These are phyloP conservation scores for Eristalis pertinax DNA, from an alignment of 2,888 invertebrate species.

Conservation along the genomic window DNA sequence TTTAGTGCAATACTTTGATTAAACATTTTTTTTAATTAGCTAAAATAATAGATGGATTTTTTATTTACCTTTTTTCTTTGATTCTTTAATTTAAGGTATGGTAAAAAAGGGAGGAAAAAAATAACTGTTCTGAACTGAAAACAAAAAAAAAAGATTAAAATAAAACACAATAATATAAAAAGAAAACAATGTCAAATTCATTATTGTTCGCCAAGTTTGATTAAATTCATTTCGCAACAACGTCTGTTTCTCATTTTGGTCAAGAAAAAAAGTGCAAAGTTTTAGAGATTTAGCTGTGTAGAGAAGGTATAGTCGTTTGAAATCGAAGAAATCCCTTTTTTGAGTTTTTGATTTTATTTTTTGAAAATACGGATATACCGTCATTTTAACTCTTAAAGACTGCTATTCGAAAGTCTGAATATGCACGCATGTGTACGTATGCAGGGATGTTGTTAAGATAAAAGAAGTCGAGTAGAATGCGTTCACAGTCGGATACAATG, in stretches of 20 bases:
- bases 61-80: conserved; percentile 22
- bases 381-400: background rate
- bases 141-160: conserved; percentile 15
- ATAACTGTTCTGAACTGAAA: conserved; percentile 69
- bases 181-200: conserved; percentile 26
- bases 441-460: background rate
- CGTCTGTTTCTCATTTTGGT: background rate
- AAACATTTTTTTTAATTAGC: conserved; percentile 48
- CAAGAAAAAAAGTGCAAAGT: background rate
- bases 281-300: background rate
- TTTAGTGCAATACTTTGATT: conserved; percentile 70
- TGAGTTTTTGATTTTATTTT: background rate
- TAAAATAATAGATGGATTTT: conserved; percentile 56
- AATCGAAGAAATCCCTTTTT: background rate
- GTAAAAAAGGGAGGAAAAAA: conserved; percentile 7
- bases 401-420: background rate
- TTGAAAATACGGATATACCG: background rate
- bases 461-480: background rate
- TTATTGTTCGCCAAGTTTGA: conserved; percentile 42
- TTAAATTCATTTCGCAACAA: conserved; percentile 19
- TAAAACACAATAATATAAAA: conserved; percentile 10
- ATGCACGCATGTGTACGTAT: background rate
- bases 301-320: background rate
- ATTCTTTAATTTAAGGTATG: conserved; percentile 24
- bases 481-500: too few relatives aligned